Conservation (phyloP, 1,140 invertebrate genomes). For the Drosophila ambigua region DNA sequence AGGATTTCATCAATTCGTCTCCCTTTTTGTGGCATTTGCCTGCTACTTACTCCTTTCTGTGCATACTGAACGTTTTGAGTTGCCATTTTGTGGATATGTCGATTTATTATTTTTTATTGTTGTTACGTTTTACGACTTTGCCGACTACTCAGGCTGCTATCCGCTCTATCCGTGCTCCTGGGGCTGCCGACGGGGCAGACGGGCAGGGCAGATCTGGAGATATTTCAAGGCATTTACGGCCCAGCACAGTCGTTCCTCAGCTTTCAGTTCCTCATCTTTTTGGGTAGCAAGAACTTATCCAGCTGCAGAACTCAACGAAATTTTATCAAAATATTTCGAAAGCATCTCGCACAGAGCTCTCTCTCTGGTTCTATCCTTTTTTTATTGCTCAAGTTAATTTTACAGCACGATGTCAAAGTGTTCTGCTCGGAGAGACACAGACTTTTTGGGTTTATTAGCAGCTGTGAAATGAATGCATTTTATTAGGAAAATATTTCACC, state of each 20-base stretch:
- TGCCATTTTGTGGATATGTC: constrained; percentile 82
- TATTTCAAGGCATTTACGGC: constrained; percentile 60
- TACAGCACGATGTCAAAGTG: constrained; percentile 54
- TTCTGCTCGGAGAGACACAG: constrained; percentile 18
- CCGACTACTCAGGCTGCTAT: constrained; percentile 5
- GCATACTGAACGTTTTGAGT: constrained; percentile 67
- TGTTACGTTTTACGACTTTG: constrained; percentile 82
- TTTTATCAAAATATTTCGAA: constrained; percentile 62
- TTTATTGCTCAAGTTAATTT: constrained; percentile 71
- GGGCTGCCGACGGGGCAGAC: constrained; percentile 24
- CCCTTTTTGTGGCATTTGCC: constrained; percentile 35
- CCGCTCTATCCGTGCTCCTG: background rate
- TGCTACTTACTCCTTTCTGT: constrained; percentile 58
- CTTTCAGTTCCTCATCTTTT: constrained; percentile 39
- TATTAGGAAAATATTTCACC: constrained; percentile 18
- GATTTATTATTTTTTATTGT: constrained; percentile 84
- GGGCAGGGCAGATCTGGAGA: constrained; percentile 49
- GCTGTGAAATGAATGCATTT: constrained; percentile 28
- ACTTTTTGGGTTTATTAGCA: constrained; percentile 31
- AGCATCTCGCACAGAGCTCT: constrained; percentile 18
- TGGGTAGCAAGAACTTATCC: constrained; percentile 31
- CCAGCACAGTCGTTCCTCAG: constrained; percentile 4
- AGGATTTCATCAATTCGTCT: constrained; percentile 52
- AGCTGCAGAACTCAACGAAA: constrained; percentile 43
- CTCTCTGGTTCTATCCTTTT: constrained; percentile 25